Evolutionary conservation across 2,113 vertebrate genomes (phyloP), one percentile per base, ranked within the genome.

Genomic region (Fregetta grallaria): DNA sequence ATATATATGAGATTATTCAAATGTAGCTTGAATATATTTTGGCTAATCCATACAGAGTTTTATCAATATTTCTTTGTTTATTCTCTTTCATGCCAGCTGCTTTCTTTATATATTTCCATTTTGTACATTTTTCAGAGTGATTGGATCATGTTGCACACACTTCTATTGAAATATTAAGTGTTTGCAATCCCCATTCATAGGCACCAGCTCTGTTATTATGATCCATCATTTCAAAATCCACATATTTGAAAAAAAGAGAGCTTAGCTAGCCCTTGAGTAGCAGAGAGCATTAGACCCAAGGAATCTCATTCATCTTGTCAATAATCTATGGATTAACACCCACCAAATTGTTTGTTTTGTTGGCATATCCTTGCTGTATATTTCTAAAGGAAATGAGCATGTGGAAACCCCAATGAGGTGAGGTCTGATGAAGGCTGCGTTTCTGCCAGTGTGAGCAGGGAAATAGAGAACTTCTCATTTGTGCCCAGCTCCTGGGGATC

Each of bases 121-220:
- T 97, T 97, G 96, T 97, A 97, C 98, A 98, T 98, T 98, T 98
- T 97, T 98, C 97, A 98, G 97, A 98, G 93, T 97, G 97, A 98
- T 98, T 98, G 98, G 95, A 97, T 97, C 97, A 96, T 96, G 95
- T 96, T 97, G 96, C 96, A 96, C 95, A 97, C 90, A 97, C 84
- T 98, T 97, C 95, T 97, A 86, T 97, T 98, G 98, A 98, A 98
- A 98, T 98, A 98, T 98, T 98, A 98, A 98, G 97, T 97, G 96
- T 96, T 97, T 95, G 96, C 96, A 97, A 94, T 97, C 96, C 74
- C 59, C 96, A 97, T 98, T 94, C 96, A 95, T 96, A 97, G 18
- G 47, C 93, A 95, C 56, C 83, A 93, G 94, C 91, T 96, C 97
- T 97, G 93, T 97, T 97, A 96, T 98, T 98, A 98, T 97, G 97